Base-by-base conservation (phyloP, 2,797 vertebrate genomes). In the Phrynocephalus forsythii region DNA sequence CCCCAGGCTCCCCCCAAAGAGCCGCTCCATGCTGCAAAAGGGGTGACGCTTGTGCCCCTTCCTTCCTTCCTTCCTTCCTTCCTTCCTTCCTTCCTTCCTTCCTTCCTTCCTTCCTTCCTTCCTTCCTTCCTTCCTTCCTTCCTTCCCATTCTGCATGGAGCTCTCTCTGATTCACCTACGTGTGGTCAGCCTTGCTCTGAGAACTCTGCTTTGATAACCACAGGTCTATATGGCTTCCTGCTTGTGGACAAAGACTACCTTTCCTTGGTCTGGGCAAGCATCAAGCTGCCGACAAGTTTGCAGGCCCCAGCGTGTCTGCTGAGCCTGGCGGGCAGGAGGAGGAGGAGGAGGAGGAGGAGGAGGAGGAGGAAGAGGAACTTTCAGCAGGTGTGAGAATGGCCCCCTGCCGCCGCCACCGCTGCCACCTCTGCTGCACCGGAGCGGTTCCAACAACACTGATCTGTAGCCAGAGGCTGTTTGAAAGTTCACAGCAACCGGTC, bases 351-450 rank as follows among this genome's bases (percentile, higher is more conserved):
- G 38, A 44, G 5, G 38, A 38, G 4, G 38, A 38, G n/a, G 33
- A 33, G 33, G 33, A 33, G 33, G 33, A 6, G 73, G 0, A 83
- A 3, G 33, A 60, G 88, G 85, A 92, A 44, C 85, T 69, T 5
- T 75, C 90, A 91, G 93, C 95, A 96, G 96, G 92, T 96, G 95
- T 63, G 60, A 18, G 60, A 63, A 18, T 56, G 52, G 9, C 52
- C 9, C 52, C 13, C 9, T 56, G 52, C 52, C 7, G 52, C 52
- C 11, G 9, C 52, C 11, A 6, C 52, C 11, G 9, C 7, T 44
- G 52, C 52, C 52, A 13, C 52, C 52, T 3, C 38, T 3, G 38
- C 15, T 60, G 56, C 56, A 60, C 52, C 50, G 88, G 44, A 91
- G 93, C 89, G 86, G 89, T 90, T 94, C 91, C 81, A 20, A n/a